These are phyloP conservation scores for Drosophila lini DNA, from an alignment of 1,140 invertebrate genomes.

Conservation along the genomic window DNA sequence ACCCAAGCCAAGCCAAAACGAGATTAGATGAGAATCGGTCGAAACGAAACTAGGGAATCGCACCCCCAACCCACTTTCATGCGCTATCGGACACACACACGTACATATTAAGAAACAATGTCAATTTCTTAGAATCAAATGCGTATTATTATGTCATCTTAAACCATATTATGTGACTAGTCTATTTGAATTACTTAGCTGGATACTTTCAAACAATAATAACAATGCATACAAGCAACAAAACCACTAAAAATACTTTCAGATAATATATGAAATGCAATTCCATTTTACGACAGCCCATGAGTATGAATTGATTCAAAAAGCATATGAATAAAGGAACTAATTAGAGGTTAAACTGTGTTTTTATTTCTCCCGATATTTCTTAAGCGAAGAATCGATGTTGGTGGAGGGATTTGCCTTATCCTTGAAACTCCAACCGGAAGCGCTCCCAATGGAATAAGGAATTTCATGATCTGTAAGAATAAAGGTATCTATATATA, in stretches of 20 bases:
- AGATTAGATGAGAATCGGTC: constrained; percentile 37
- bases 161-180: constrained; percentile 82
- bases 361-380: background rate
- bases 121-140: constrained; percentile 82
- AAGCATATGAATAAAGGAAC: constrained; percentile 76
- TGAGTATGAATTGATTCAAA: constrained; percentile 71
- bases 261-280: constrained; percentile 60
- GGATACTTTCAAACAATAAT: constrained; percentile 57
- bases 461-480: too few relatives aligned
- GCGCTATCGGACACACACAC: constrained; percentile 30
- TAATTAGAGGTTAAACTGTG: constrained; percentile 52
- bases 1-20: constrained; percentile 26
- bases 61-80: constrained; percentile 13
- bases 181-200: constrained; percentile 74
- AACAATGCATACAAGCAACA: constrained; percentile 11
- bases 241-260: constrained; percentile 51
- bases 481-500: too few relatives aligned
- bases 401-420: too few relatives aligned
- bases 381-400: too few relatives aligned
- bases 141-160: constrained; percentile 71
- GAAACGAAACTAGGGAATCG: constrained; percentile 16
- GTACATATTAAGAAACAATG: constrained; percentile 52
- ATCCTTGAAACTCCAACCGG: too few relatives aligned
- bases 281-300: constrained; percentile 74
- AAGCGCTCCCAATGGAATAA: too few relatives aligned